Percentiles rank a stretch among this genome's conserved stretches.
phyloP scores from a whole-genome alignment of 2,113 vertebrate genomes.

The Platanista minor region DNA sequence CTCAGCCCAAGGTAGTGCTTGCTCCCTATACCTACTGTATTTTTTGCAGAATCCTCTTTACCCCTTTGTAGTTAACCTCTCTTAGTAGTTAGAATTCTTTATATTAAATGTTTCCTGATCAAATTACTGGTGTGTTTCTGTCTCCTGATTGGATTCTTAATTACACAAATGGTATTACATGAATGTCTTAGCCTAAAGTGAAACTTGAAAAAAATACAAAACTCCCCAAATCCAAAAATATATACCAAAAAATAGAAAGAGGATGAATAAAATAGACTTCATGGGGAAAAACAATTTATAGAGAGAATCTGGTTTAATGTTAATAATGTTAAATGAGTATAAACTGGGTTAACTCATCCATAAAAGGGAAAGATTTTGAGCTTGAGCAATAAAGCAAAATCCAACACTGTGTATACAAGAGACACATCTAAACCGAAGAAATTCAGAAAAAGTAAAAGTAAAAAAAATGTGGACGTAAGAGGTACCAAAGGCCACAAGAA shows the following conservation, averaged over 20 bases:
- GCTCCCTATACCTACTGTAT: neutral
- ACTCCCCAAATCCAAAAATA: neutral
- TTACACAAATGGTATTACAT: too few relatives aligned
- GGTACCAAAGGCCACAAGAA: neutral
- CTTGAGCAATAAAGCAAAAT: neutral
- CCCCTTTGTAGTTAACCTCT: neutral
- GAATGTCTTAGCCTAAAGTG: neutral
- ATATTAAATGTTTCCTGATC: neutral
- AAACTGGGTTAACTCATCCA: neutral
- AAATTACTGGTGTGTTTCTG: neutral
- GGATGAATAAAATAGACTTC: neutral
- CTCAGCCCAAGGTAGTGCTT: accelerated
- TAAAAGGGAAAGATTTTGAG: neutral
- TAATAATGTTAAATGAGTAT: accelerated
- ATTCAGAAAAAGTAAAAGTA: neutral
- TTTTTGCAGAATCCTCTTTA: neutral
- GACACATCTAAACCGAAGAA: neutral
- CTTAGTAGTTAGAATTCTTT: too few relatives aligned
- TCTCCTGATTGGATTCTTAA: neutral
- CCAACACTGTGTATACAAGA: neutral
- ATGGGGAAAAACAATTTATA: neutral
- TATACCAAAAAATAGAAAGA: neutral
- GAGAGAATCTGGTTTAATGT: too few relatives aligned
- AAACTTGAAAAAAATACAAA: neutral
- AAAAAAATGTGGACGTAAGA: neutral